phyloP scores from a whole-genome alignment of 2,113 vertebrate genomes.

The Thomomys bottae region DNA sequence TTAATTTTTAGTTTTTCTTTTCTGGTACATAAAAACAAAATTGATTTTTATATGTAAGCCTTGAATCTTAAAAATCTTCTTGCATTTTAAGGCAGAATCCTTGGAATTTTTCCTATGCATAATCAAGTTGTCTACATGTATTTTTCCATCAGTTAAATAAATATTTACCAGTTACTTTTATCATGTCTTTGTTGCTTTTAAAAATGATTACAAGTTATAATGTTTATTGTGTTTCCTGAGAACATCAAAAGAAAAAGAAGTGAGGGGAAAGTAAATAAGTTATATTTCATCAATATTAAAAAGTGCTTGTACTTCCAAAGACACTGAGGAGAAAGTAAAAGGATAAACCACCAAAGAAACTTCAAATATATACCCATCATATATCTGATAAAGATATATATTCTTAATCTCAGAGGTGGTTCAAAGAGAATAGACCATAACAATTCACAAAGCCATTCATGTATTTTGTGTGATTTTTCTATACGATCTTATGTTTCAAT shows the following conservation, averaged over 20 bases:
- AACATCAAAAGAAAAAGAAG: neutral
- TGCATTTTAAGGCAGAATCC: neutral
- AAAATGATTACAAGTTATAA: neutral
- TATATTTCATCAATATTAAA: neutral
- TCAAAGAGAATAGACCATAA: neutral
- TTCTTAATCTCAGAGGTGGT: neutral
- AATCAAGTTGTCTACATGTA: neutral
- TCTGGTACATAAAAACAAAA: neutral
- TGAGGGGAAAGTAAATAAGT: neutral
- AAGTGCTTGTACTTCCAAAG: neutral
- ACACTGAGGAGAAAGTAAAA: neutral
- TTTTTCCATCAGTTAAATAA: neutral
- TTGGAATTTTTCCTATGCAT: neutral
- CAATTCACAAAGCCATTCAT: neutral
- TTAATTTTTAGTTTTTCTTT: neutral
- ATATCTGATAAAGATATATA: neutral
- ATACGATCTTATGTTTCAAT: neutral
- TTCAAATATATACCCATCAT: neutral
- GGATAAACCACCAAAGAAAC: neutral
- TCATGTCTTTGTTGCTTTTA: neutral
- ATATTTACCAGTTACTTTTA: neutral
- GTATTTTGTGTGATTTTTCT: neutral
- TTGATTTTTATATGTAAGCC: neutral
- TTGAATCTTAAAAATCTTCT: neutral
- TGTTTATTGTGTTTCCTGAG: neutral